Conservation (phyloP, 2,888 invertebrate genomes). For the Brachylomia viminalis region DNA sequence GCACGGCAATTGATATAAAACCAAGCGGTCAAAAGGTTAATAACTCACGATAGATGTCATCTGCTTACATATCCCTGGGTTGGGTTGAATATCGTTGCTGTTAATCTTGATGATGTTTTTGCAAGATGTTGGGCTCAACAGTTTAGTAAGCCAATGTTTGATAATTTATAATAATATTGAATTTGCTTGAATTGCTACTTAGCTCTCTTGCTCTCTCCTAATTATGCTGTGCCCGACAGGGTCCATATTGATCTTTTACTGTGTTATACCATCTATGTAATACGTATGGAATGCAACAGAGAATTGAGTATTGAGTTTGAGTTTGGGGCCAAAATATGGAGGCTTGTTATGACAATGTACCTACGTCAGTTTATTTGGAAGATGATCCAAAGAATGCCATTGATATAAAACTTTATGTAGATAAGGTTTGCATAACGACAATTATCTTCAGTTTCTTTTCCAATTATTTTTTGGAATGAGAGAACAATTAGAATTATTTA, state of each 20-base stretch:
- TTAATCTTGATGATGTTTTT: neutral
- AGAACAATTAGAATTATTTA: neutral
- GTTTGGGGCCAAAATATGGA: neutral
- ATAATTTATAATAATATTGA: too few species aligned
- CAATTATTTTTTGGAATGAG: neutral
- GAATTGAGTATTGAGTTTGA: neutral
- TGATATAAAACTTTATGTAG: neutral
- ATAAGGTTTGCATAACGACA: conserved; percentile 7
- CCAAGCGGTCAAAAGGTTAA: too few species aligned
- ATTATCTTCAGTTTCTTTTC: conserved; percentile 5
- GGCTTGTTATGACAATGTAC: neutral
- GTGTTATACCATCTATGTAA: too few species aligned
- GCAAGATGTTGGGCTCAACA: neutral
- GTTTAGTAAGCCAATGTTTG: neutral
- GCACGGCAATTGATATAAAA: too few species aligned
- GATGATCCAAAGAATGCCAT: neutral
- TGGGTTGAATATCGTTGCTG: conserved; percentile 6
- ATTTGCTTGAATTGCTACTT: too few species aligned
- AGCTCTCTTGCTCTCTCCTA: too few species aligned
- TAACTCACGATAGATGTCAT: conserved; percentile 19
- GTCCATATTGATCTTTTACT: too few species aligned
- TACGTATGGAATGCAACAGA: too few species aligned
- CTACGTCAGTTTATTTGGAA: neutral
- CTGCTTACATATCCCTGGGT: conserved; percentile 2
- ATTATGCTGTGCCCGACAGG: too few species aligned